Evolutionary conservation across 2,113 vertebrate species (phyloP).

Genomic region (Dunckerocampus dactyliophorus): DNA sequence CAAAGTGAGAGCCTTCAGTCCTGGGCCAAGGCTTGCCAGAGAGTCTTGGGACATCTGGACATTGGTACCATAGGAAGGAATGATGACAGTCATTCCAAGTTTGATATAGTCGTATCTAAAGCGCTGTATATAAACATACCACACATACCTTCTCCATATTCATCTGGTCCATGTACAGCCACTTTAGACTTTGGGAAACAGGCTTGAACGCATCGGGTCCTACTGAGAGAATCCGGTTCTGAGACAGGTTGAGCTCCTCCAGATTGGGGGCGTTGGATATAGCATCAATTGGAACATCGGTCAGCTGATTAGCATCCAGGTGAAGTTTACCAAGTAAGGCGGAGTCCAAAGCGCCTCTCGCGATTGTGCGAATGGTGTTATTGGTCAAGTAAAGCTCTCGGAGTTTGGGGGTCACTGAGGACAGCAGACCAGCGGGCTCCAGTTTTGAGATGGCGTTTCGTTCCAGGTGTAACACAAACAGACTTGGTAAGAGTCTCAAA

Average conservation of each 20-base stretch:
- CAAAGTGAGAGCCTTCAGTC: slow-evolving; percentile 77
- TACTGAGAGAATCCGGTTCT: slow-evolving; percentile 72
- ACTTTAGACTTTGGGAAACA: slow-evolving; percentile 73
- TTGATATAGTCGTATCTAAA: not conserved
- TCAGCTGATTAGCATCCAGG: slow-evolving; percentile 79
- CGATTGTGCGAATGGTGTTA: slow-evolving; percentile 70
- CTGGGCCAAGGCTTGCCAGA: slow-evolving; percentile 73
- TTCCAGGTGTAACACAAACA: slow-evolving; percentile 85
- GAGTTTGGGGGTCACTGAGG: slow-evolving; percentile 52
- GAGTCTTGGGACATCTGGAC: slow-evolving; percentile 69
- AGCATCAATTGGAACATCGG: slow-evolving; percentile 71
- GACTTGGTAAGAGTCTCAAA: slow-evolving; percentile 72
- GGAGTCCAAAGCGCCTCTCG: slow-evolving; percentile 61
- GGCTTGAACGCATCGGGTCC: slow-evolving; percentile 68
- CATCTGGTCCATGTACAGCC: slow-evolving; percentile 80
- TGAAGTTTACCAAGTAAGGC: slow-evolving; percentile 77
- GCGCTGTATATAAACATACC: too few species aligned
- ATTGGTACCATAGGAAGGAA: not conserved
- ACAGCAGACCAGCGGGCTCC: slow-evolving; percentile 60
- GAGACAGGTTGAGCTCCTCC: slow-evolving; percentile 79
- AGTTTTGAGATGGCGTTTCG: slow-evolving; percentile 75
- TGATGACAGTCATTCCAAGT: not conserved
- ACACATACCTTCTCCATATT: slow-evolving; percentile 74
- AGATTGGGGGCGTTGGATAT: slow-evolving; percentile 65
- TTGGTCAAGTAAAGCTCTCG: slow-evolving; percentile 78